Evolutionary conservation across 2,113 vertebrate species (phyloP).

Genomic region (Plestiodon gilberti): DNA sequence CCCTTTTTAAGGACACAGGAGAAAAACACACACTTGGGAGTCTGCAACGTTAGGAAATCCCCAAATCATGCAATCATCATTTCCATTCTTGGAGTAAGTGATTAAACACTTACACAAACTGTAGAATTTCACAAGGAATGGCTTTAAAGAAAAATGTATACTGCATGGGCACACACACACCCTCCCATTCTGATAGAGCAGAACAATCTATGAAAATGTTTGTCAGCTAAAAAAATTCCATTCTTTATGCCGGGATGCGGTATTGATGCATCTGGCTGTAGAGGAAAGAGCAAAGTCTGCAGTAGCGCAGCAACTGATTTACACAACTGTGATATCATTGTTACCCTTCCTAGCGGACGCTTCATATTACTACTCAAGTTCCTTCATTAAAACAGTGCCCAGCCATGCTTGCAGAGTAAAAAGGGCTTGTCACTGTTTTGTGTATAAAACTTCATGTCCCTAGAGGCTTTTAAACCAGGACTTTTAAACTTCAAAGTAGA

Average conservation of each 20-base stretch:
- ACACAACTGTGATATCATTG: not conserved
- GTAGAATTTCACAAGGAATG: constrained; percentile 64
- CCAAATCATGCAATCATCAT: constrained; percentile 65
- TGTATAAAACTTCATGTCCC: constrained; percentile 20
- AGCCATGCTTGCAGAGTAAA: constrained; percentile 27
- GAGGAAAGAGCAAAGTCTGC: constrained; percentile 35
- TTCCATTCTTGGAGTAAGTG: constrained; percentile 65
- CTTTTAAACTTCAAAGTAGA: constrained; percentile 11
- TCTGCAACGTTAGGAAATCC: constrained; percentile 63
- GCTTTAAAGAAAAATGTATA: constrained; percentile 67
- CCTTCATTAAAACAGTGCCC: constrained; percentile 44
- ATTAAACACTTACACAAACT: constrained; percentile 67
- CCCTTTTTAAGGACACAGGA: constrained; percentile 8
- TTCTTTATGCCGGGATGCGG: constrained; percentile 56
- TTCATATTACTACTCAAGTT: not conserved
- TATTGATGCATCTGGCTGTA: constrained; percentile 51
- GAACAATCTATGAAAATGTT: constrained; percentile 67
- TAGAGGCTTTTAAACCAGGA: constrained; percentile 31
- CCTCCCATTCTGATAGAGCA: constrained; percentile 62
- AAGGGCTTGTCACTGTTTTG: constrained; percentile 29
- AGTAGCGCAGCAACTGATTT: constrained; percentile 48
- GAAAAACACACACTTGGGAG: constrained; percentile 30
- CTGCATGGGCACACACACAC: constrained; percentile 66
- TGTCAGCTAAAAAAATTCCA: constrained; percentile 67
- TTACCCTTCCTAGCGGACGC: not conserved